These are phyloP conservation scores for Chascanopsetta lugubris DNA, from an alignment of 2,113 vertebrate genomes.

Conservation along the genomic window DNA sequence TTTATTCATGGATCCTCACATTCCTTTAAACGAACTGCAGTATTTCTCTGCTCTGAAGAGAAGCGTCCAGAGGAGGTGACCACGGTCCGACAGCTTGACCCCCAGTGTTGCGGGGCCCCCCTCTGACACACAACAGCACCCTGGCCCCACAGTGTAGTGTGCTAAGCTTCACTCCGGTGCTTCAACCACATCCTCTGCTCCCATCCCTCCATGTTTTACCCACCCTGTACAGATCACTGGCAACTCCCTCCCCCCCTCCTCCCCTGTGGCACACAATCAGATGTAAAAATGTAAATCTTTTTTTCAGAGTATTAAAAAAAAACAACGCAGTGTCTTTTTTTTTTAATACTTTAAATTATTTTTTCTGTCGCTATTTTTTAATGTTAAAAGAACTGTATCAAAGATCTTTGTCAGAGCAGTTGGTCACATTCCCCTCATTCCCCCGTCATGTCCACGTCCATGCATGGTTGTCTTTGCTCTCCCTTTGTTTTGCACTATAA, in stretches of 20 bases:
- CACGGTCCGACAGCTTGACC: constrained; percentile 51
- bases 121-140: constrained; percentile 39
- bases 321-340: constrained; percentile 49
- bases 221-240: constrained; percentile 44
- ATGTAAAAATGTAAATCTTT: constrained; percentile 80
- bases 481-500: constrained; percentile 85
- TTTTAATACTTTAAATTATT: constrained; percentile 70
- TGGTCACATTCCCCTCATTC: constrained; percentile 51
- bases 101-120: constrained; percentile 45
- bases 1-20: constrained; percentile 78
- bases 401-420: constrained; percentile 61
- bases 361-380: constrained; percentile 55
- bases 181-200: constrained; percentile 57
- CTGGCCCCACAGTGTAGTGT: constrained; percentile 46
- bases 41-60: constrained; percentile 69
- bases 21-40: constrained; percentile 76
- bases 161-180: constrained; percentile 60
- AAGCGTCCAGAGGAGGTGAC: constrained; percentile 56
- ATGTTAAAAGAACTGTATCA: constrained; percentile 61
- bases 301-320: constrained; percentile 65
- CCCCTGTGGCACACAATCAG: constrained; percentile 91
- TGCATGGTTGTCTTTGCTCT: constrained; percentile 57
- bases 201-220: constrained; percentile 45
- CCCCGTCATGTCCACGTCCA: constrained; percentile 46
- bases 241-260: constrained; percentile 63